Evolutionary conservation across 2,797 vertebrate species (phyloP).

Genomic region (Tapirus indicus): DNA sequence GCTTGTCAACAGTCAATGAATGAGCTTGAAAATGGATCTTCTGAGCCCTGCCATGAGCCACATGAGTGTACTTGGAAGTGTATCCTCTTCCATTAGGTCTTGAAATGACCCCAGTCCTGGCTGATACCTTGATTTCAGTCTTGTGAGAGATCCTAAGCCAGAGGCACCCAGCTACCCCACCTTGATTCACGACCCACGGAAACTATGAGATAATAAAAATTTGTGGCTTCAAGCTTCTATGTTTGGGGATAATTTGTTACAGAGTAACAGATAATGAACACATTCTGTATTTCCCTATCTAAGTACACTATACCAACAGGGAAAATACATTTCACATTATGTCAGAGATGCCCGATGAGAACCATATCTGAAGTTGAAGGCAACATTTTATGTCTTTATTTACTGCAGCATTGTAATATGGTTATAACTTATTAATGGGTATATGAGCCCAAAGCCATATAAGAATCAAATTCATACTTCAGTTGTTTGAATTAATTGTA

Average conservation of each 20-base stretch:
- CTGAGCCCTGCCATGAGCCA: background rate
- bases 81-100: background rate
- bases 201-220: background rate
- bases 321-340: background rate
- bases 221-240: background rate
- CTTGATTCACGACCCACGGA: background rate
- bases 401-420: background rate
- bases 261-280: background rate
- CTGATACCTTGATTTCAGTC: background rate
- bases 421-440: background rate
- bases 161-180: background rate
- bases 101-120: background rate
- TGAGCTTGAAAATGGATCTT: background rate
- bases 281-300: background rate
- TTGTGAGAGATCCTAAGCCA: background rate
- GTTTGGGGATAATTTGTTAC: background rate
- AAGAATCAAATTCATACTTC: slow-evolving; percentile 47
- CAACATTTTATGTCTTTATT: background rate
- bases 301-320: background rate
- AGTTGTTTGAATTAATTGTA: slow-evolving; percentile 40
- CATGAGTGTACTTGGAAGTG: background rate
- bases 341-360: background rate
- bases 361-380: background rate
- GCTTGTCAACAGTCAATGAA: background rate
- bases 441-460: background rate